phyloP scores from a whole-genome alignment of 2,888 invertebrate genomes.

The Aelia acuminata region DNA sequence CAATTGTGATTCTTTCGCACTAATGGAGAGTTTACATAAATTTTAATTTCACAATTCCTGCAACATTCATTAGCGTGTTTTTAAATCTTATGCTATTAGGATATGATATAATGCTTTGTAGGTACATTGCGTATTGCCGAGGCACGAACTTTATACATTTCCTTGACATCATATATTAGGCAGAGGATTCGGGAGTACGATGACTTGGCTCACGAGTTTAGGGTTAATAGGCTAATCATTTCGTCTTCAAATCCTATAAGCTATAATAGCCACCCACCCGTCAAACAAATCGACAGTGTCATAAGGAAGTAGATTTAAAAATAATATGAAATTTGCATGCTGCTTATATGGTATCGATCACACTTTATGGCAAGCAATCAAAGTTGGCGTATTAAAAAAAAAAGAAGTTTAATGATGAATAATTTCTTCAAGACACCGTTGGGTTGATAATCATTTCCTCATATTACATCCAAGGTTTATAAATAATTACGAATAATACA shows the following conservation, averaged over 20 bases:
- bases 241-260: background rate
- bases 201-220: background rate
- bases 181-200: background rate
- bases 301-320: background rate
- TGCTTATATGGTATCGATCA: background rate
- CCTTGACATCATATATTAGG: background rate
- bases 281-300: background rate
- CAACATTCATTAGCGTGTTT: background rate
- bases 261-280: background rate
- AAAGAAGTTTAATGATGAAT: too few relatives aligned
- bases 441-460: too few relatives aligned
- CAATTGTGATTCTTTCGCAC: background rate
- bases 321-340: slow-evolving; percentile 3
- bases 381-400: too few relatives aligned
- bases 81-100: background rate
- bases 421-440: too few relatives aligned
- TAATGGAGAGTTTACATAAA: background rate
- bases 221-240: background rate
- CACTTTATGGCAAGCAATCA: background rate
- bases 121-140: background rate
- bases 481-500: too few relatives aligned
- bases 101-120: background rate
- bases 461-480: too few relatives aligned
- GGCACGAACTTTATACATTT: background rate
- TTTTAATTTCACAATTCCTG: background rate